These are phyloP conservation scores for Myathropa florea DNA, from an alignment of 2,888 invertebrate genomes.

Conservation along the genomic window DNA sequence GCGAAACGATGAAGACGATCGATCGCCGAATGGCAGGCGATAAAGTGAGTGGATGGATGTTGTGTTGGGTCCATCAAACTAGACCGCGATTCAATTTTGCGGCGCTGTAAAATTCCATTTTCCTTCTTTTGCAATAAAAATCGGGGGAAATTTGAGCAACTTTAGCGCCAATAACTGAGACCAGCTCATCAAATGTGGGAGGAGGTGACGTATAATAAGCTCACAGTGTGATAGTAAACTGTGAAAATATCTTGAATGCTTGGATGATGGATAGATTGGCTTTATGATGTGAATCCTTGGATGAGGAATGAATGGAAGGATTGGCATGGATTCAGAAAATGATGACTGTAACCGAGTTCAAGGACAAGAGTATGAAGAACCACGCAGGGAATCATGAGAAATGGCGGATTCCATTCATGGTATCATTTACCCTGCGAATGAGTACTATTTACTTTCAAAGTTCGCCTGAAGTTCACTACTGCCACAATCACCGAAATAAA, in stretches of 20 bases:
- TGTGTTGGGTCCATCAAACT: not conserved
- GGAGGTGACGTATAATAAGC: not conserved
- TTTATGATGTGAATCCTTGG: not conserved
- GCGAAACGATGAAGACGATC: not conserved
- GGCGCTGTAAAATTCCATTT: not conserved
- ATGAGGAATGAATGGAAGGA: not conserved
- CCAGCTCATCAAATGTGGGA: not conserved
- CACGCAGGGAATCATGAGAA: too few species aligned
- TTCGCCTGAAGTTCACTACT: too few species aligned
- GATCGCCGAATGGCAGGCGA: not conserved
- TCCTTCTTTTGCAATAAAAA: not conserved
- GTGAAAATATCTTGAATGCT: not conserved
- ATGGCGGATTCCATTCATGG: not conserved
- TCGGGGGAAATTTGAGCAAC: not conserved
- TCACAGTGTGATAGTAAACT: not conserved
- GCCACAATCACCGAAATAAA: too few species aligned
- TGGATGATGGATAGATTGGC: not conserved
- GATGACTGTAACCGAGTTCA: not conserved
- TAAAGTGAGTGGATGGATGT: not conserved
- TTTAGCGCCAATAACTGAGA: constrained; percentile 6
- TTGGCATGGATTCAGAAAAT: not conserved
- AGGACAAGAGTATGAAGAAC: not conserved
- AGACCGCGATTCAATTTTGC: not conserved
- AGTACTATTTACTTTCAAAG: not conserved
- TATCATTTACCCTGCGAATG: not conserved